These are phyloP conservation scores for Stratiolaelaps scimitus DNA, from an alignment of 1,140 invertebrate species.

Conservation along the genomic window DNA sequence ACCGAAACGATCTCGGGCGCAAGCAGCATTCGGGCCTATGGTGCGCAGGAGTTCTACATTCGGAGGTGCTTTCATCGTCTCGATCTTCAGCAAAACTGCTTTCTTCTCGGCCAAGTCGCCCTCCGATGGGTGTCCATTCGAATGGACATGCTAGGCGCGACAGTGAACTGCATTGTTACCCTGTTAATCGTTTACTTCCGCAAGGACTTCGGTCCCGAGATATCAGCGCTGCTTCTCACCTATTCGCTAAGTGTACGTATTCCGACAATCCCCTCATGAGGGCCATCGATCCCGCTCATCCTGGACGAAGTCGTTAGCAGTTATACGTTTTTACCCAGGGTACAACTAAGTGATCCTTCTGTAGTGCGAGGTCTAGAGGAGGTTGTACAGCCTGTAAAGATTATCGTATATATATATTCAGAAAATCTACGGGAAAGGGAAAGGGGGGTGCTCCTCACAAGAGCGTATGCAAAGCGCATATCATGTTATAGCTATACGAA, in stretches of 20 bases:
- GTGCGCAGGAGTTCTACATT: slow-evolving; percentile 31
- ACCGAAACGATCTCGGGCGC: slow-evolving; percentile 43
- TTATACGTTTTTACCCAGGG: no score
- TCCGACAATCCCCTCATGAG: no score
- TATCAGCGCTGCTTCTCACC: slow-evolving; percentile 37
- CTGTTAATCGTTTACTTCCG: slow-evolving; percentile 37
- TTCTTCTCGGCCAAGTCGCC: slow-evolving; percentile 40
- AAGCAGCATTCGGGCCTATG: slow-evolving; percentile 39
- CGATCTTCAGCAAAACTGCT: slow-evolving; percentile 43
- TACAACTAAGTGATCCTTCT: no score
- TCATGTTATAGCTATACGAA: no score
- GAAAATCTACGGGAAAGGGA: no score
- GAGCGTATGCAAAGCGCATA: no score
- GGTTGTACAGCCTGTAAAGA: no score
- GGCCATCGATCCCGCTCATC: no score
- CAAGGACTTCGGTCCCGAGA: slow-evolving; percentile 33
- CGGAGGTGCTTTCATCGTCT: slow-evolving; percentile 27
- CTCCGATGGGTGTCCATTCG: slow-evolving; percentile 7
- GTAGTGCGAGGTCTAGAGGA: no score
- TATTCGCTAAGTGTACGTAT: slow-evolving; percentile 36
- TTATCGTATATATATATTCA: no score
- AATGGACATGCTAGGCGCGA: slow-evolving; percentile 34
- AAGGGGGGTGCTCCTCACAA: no score
- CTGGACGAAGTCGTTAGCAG: no score
- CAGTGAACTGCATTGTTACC: slow-evolving; percentile 37